Conservation (phyloP, 1,140 invertebrate species). For the Maconellicoccus hirsutus region DNA sequence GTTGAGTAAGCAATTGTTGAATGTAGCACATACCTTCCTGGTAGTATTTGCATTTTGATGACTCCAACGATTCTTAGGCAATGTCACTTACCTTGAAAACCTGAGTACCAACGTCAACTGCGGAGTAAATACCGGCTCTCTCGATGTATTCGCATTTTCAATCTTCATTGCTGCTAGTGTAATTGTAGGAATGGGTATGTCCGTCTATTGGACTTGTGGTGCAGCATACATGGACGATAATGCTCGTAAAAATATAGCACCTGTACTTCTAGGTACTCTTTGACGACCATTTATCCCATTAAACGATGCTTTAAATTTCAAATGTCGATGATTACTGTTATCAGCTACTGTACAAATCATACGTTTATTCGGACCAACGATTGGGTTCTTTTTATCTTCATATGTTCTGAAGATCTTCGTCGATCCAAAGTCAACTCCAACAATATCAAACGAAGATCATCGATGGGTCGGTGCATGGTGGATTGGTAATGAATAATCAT, state of each 20-base stretch:
- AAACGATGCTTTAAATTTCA: no score
- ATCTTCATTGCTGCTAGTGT: conserved; percentile 27
- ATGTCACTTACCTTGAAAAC: neutral
- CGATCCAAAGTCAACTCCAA: conserved; percentile 51
- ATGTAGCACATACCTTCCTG: no score
- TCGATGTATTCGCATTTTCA: neutral
- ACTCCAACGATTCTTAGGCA: neutral
- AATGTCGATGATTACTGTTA: conserved; percentile 25
- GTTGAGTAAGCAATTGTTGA: neutral
- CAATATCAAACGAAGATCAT: conserved; percentile 53
- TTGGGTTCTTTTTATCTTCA: conserved; percentile 54
- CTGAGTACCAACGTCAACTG: neutral
- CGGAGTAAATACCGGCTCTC: neutral
- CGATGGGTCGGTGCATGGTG: conserved; percentile 69
- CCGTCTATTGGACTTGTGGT: conserved; percentile 32
- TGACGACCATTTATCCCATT: no score
- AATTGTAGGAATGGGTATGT: conserved; percentile 29
- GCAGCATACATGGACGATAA: conserved; percentile 34
- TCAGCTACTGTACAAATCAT: conserved; percentile 54
- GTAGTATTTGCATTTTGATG: no score
- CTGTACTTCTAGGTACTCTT: conserved; percentile 32
- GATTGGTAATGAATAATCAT: conserved; percentile 43
- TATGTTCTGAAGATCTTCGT: conserved; percentile 56
- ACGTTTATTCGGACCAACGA: conserved; percentile 54
- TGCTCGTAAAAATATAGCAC: conserved; percentile 30